Percentiles rank a stretch among this genome's conserved stretches.
Evolutionary conservation across 2,797 vertebrate genomes (phyloP).

Genomic region (Phalloptychus januarius): DNA sequence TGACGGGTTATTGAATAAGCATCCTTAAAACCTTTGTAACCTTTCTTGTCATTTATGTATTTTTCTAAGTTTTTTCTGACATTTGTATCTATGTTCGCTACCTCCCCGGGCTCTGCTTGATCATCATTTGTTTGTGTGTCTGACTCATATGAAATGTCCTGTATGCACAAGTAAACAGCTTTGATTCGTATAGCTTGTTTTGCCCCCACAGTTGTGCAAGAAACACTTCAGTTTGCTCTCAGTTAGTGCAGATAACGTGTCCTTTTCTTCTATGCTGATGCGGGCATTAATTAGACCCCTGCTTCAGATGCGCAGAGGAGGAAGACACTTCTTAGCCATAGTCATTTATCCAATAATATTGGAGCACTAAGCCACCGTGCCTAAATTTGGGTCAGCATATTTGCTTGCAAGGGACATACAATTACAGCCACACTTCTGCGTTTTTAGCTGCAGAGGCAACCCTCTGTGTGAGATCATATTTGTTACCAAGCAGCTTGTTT

Average conservation of each 20-base stretch:
- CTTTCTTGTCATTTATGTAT: background rate
- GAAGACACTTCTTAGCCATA: constrained; percentile 39
- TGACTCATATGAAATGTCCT: constrained; percentile 1
- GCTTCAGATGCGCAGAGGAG: constrained; percentile 32
- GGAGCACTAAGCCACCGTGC: constrained; percentile 45
- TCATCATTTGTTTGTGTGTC: constrained; percentile 10
- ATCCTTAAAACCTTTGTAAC: background rate
- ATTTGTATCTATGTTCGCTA: background rate
- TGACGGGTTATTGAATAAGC: background rate
- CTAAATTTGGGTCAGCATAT: constrained; percentile 67
- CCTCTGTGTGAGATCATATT: constrained; percentile 1
- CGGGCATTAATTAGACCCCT: constrained; percentile 51
- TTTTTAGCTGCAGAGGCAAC: constrained; percentile 18
- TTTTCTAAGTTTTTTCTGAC: background rate
- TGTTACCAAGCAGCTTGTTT: constrained; percentile 19
- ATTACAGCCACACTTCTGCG: constrained; percentile 29
- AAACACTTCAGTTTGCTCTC: constrained; percentile 13
- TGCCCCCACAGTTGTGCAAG: constrained; percentile 5
- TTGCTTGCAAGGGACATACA: constrained; percentile 23
- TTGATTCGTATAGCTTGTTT: constrained; percentile 17
- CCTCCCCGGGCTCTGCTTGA: background rate
- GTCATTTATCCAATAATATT: constrained; percentile 45
- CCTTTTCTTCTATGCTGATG: constrained; percentile 8
- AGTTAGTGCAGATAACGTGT: constrained; percentile 42
- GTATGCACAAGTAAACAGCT: constrained; percentile 11